Evolutionary conservation across 2,888 invertebrate genomes (phyloP), one percentile per base, ranked within the genome.

Genomic region (Cephus rjabovi): DNA sequence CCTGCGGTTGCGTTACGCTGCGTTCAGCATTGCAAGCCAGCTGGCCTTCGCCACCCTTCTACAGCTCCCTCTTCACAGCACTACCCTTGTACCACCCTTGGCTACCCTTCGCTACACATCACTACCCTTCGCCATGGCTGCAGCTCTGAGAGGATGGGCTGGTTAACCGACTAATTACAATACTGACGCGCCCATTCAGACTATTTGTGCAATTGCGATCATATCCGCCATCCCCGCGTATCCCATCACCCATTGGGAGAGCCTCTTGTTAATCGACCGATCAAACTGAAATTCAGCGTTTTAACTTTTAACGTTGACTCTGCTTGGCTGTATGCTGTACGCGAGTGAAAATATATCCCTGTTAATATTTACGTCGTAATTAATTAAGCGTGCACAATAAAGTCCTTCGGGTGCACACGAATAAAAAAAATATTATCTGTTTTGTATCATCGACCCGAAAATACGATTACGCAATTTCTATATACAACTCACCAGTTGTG

Each of bases 401-500:
- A 40, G 15, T 15, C 40, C 40, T 15, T 15, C 1, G 15, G 40
- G 40, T 40, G 1, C 6, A 15, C 4, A 37, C 0, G 37, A 4
- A 12, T 12, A 33, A 37, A 40, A 40, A 40, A 40, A 15, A 40
- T 40, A 40, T 12, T 12, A 37, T 40, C 40, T 6, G 15, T 6
- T 40, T 40, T 40, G 6, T 40, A 6, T 2, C 4, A 2, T 6
- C 15, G 40, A 37, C 4, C 4, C 12, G 12, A 37, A 15, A 15
- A 15, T 15, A 15, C 6, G 15, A 40, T 40, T 15, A 15, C 15
- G 40, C 15, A 15, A 40, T 40, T 15, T 40, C 4, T 15, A 40
- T 40, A 40, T 40, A n/a, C 30, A 78, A 91, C 93, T 94, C 90
- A 97, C 97, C 96, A 91, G 97, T 96, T 35, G 90, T 90, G 90